phyloP scores from a whole-genome alignment of 2,113 vertebrate genomes.

The Vanacampus margaritifer region DNA sequence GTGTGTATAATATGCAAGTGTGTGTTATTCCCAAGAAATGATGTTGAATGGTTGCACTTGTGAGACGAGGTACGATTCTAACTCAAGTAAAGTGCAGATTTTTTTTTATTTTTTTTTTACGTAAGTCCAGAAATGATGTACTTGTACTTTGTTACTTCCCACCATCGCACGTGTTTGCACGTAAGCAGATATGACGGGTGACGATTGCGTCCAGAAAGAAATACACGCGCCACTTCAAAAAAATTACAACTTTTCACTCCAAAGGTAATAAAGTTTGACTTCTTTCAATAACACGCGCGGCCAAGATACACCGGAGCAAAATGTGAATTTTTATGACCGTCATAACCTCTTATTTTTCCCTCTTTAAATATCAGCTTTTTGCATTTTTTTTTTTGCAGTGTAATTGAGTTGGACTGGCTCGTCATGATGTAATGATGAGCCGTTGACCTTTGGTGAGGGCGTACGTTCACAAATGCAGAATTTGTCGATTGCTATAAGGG shows the following conservation, averaged over 20 bases:
- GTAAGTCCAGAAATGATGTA: too few relatives aligned
- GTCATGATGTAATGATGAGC: conserved; percentile 34
- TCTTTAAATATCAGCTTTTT: conserved; percentile 47
- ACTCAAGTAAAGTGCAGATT: too few relatives aligned
- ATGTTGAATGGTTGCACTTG: too few relatives aligned
- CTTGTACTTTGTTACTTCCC: too few relatives aligned
- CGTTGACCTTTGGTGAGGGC: not conserved
- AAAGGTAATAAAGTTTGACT: conserved; percentile 44
- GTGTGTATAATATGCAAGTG: too few relatives aligned
- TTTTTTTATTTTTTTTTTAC: too few relatives aligned
- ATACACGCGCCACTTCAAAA: conserved; percentile 48
- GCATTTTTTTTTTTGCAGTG: conserved; percentile 41
- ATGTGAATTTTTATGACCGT: conserved; percentile 65
- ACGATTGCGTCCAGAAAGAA: conserved; percentile 39
- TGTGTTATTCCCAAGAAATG: too few relatives aligned
- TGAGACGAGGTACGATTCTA: too few relatives aligned
- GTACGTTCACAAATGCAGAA: not conserved
- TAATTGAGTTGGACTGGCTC: conserved; percentile 60
- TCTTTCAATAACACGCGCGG: conserved; percentile 39
- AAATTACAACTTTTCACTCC: conserved; percentile 41
- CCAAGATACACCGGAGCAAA: conserved; percentile 62
- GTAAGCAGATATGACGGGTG: conserved; percentile 51
- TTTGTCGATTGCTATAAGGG: not conserved
- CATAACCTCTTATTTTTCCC: conserved; percentile 63
- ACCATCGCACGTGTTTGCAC: conserved; percentile 29